These are phyloP conservation scores for Branchinecta sandiegonensis DNA, from an alignment of 2,888 invertebrate species.

Conservation along the genomic window DNA sequence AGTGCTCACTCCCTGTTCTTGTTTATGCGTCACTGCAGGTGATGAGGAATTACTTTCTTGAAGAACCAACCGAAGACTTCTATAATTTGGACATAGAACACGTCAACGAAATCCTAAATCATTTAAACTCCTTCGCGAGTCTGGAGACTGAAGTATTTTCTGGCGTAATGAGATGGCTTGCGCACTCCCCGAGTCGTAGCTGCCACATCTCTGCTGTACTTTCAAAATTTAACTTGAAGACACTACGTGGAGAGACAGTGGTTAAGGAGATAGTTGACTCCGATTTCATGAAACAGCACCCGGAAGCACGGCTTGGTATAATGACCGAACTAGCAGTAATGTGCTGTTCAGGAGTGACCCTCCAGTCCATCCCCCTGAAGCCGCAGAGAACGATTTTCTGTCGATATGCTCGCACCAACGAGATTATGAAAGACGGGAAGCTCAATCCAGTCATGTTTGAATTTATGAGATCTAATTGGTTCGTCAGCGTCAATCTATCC, in stretches of 20 bases:
- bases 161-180: constrained; percentile 9
- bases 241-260: background rate
- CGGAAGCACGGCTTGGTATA: background rate
- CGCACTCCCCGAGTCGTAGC: background rate
- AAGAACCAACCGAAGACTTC: background rate
- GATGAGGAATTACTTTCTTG: constrained; percentile 3
- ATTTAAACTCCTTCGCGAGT: background rate
- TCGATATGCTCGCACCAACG: background rate
- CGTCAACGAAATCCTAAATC: background rate
- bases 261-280: constrained; percentile 1
- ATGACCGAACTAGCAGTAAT: background rate
- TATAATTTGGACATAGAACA: constrained; percentile 4
- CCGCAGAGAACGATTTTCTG: constrained; percentile 1
- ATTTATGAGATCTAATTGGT: background rate
- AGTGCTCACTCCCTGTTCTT: background rate
- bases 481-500: background rate
- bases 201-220: background rate
- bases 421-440: background rate
- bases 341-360: constrained; percentile 3
- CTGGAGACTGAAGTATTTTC: constrained; percentile 15
- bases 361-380: background rate
- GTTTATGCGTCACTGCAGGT: constrained; percentile 8
- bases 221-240: constrained; percentile 2
- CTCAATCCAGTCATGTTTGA: background rate
- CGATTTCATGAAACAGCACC: background rate